These are phyloP conservation scores for Coelinius sp. DNA, from an alignment of 2,888 invertebrate species.

Conservation along the genomic window DNA sequence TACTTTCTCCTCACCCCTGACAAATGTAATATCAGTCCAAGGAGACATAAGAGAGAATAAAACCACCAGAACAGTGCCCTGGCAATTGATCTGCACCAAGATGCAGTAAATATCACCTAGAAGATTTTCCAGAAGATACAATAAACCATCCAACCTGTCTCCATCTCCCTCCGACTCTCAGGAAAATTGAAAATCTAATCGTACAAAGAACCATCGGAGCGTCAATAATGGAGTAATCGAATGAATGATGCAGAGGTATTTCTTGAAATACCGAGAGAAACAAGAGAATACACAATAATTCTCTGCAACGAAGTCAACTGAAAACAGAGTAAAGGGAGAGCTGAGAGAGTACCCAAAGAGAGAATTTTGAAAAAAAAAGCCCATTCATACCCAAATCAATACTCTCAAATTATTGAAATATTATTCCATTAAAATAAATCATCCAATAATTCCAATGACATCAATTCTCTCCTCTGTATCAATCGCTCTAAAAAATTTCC, in stretches of 20 bases:
- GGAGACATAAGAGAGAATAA: not conserved
- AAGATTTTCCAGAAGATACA: not conserved
- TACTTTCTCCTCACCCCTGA: not conserved
- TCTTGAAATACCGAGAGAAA: not conserved
- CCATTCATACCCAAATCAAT: not conserved
- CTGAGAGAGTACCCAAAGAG: not conserved
- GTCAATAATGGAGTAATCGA: conserved; percentile 16
- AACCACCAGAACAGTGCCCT: not conserved
- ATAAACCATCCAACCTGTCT: conserved; percentile 2
- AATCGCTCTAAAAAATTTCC: not conserved
- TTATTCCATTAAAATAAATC: not conserved
- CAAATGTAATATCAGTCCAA: not conserved
- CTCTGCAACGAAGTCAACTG: not conserved
- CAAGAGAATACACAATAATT: not conserved
- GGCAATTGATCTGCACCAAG: not conserved
- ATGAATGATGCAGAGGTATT: not conserved
- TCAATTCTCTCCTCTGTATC: not conserved
- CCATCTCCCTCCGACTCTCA: not conserved
- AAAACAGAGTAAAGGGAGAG: not conserved
- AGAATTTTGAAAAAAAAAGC: not conserved
- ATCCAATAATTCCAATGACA: not conserved
- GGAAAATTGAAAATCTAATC: not conserved
- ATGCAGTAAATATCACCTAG: not conserved
- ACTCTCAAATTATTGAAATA: not conserved
- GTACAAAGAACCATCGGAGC: not conserved